Evolutionary conservation across 2,113 vertebrate genomes (phyloP).

Genomic region (Lycocorax pyrrhopterus): DNA sequence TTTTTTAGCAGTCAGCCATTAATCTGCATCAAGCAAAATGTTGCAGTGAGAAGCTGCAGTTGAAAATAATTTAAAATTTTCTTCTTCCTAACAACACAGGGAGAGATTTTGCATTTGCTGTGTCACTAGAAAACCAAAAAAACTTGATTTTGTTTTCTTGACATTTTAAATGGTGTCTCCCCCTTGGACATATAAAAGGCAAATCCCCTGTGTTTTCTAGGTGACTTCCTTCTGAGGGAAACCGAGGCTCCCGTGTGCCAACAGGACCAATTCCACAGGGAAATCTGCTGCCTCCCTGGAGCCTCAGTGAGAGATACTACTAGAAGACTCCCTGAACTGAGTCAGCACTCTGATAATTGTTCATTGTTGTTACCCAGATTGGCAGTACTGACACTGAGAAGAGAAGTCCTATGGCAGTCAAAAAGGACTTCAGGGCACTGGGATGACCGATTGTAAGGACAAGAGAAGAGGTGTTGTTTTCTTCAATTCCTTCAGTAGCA

Average conservation of each 20-base stretch:
- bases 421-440: background rate
- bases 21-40: background rate
- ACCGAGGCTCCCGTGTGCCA: background rate
- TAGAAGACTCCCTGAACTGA: background rate
- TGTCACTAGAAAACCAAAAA: background rate
- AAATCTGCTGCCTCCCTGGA: background rate
- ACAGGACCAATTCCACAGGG: background rate
- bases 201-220: background rate
- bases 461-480: background rate
- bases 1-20: background rate
- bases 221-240: background rate
- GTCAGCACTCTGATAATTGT: background rate
- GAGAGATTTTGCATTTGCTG: background rate
- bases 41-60: background rate
- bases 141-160: background rate
- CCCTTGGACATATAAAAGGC: background rate
- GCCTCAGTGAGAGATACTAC: background rate
- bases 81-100: background rate
- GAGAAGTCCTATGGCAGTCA: background rate
- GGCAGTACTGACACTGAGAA: background rate
- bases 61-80: background rate
- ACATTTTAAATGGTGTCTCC: background rate
- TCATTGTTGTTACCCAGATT: background rate
- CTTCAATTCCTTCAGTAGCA: background rate
- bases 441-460: background rate